These are phyloP conservation scores for Haliclystus octoradiatus DNA, from an alignment of 30 jellyfish, hydroid and myxozoan species.

Conservation along the genomic window DNA sequence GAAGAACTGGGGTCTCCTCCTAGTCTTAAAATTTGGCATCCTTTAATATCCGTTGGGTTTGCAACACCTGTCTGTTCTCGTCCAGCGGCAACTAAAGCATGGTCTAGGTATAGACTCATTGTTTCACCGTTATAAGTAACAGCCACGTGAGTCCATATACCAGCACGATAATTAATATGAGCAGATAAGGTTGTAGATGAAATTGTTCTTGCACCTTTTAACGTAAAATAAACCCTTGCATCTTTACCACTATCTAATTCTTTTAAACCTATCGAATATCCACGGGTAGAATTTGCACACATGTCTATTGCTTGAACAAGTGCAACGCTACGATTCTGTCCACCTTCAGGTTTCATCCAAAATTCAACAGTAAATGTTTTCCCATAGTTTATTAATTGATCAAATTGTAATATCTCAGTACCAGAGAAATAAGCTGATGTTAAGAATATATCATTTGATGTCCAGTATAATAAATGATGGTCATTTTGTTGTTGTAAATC, in stretches of 20 bases:
- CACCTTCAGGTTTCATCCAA: slow-evolving; percentile 88
- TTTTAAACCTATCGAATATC: slow-evolving; percentile 40
- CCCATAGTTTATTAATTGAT: neutral
- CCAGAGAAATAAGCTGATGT: slow-evolving; percentile 68
- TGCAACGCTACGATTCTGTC: slow-evolving; percentile 52
- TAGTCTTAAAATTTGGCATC: slow-evolving; percentile 51
- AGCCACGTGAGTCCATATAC: slow-evolving; percentile 74
- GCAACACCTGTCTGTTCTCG: slow-evolving; percentile 46
- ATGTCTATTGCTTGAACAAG: slow-evolving; percentile 24
- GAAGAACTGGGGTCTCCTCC: slow-evolving; percentile 68
- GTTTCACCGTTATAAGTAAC: slow-evolving; percentile 62
- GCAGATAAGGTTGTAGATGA: slow-evolving; percentile 7
- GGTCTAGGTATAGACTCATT: slow-evolving; percentile 39
- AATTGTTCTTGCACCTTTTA: slow-evolving; percentile 33
- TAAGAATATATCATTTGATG: neutral
- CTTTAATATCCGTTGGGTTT: neutral
- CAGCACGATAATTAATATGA: slow-evolving; percentile 19
- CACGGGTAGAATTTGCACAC: neutral
- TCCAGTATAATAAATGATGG: neutral
- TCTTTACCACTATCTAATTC: slow-evolving; percentile 17
- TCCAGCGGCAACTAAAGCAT: slow-evolving; percentile 68
- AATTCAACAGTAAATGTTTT: slow-evolving; percentile 44
- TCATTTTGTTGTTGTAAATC: slow-evolving; percentile 21
- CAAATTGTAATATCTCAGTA: slow-evolving; percentile 38
- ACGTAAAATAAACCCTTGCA: slow-evolving; percentile 31